Percentiles rank a stretch among this genome's conserved stretches.
These are phyloP conservation scores for Eilema sororculum DNA, from an alignment of 2,888 invertebrate genomes.

Conservation along the genomic window DNA sequence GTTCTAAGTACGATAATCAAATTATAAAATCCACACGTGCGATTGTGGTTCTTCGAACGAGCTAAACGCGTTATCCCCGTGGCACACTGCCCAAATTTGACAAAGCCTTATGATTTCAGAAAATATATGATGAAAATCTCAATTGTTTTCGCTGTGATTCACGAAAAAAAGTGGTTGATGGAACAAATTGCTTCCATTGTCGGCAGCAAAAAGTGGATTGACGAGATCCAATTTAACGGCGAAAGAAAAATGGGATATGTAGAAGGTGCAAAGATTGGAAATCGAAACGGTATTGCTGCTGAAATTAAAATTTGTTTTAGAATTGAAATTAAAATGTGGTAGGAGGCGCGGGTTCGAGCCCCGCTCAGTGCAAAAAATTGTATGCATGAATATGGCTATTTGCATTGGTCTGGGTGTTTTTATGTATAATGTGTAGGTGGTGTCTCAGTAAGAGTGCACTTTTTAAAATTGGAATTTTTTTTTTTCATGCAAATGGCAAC, in stretches of 20 bases:
- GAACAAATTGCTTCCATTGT: constrained; percentile 66
- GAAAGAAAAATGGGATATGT: constrained; percentile 47
- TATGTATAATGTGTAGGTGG: too few species aligned
- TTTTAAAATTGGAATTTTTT: too few species aligned
- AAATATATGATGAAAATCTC: background rate
- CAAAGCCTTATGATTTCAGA: constrained; percentile 1
- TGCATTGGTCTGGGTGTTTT: too few species aligned
- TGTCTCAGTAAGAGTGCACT: too few species aligned
- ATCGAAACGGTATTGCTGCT: constrained; percentile 25
- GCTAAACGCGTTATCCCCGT: background rate
- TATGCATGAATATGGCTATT: too few species aligned
- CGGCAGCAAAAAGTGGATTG: constrained; percentile 52
- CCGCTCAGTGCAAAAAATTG: too few species aligned
- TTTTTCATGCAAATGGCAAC: too few species aligned
- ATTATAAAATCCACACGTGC: background rate
- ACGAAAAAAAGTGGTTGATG: constrained; percentile 60
- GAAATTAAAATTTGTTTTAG: background rate
- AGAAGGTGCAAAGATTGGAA: constrained; percentile 44
- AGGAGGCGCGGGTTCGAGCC: too few species aligned
- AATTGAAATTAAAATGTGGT: too few species aligned
- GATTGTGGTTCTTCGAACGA: background rate
- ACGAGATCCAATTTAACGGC: constrained; percentile 57
- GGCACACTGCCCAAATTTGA: background rate
- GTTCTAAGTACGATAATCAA: too few species aligned
- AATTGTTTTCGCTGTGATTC: constrained; percentile 13